Percentiles rank a stretch among this genome's conserved stretches.
phyloP scores from a whole-genome alignment of 2,888 invertebrate genomes.

The Entomobrya proxima region DNA sequence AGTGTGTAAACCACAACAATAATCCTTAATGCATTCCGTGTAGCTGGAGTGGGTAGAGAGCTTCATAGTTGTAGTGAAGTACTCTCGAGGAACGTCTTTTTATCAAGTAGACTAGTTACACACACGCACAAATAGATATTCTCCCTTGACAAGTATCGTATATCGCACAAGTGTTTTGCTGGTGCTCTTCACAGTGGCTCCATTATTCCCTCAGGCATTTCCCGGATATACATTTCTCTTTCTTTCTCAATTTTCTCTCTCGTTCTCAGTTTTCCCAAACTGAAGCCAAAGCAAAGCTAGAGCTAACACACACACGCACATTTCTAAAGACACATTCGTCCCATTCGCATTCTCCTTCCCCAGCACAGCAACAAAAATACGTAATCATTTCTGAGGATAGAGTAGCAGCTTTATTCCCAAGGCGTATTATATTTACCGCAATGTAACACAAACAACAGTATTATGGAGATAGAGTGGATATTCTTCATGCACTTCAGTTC shows the following conservation, averaged over 20 bases:
- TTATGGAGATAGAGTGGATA: background rate
- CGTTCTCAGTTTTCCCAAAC: background rate
- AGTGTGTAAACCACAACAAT: background rate
- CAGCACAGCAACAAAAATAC: background rate
- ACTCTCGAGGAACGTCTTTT: background rate
- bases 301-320: no score
- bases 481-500: background rate
- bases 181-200: background rate
- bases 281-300: background rate
- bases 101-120: constrained; percentile 15
- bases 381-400: background rate
- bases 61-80: background rate
- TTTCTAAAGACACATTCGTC: background rate
- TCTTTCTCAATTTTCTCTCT: constrained; percentile 17
- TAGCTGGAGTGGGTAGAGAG: no score
- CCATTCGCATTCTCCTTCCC: background rate
- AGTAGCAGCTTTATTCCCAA: background rate
- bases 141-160: no score
- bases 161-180: no score
- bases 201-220: constrained; percentile 20
- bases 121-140: background rate
- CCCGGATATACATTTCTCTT: constrained; percentile 4
- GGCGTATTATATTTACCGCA: background rate
- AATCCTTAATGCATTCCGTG: background rate
- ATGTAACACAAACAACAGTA: background rate